Conservation (phyloP, 2,888 invertebrate species). For the Cyclophora punctaria region DNA sequence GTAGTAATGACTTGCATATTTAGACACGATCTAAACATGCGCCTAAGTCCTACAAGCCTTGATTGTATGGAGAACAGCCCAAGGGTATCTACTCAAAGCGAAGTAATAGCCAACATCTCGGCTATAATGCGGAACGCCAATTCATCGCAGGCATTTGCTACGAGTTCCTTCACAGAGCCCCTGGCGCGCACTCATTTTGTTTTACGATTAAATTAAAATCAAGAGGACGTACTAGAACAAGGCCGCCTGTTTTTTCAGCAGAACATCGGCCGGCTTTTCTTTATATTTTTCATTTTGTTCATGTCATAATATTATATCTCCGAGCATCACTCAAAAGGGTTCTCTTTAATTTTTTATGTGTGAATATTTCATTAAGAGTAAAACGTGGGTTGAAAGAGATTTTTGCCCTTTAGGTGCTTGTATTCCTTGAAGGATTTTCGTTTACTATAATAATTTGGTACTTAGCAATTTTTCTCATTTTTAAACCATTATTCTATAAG, state of each 20-base stretch:
- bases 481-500: too few relatives aligned
- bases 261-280: not conserved
- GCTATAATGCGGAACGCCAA: too few relatives aligned
- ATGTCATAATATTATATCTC: slow-evolving; percentile 1
- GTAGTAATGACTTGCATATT: too few relatives aligned
- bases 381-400: too few relatives aligned
- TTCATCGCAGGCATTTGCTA: slow-evolving; percentile 14
- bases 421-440: too few relatives aligned
- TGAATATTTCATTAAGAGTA: too few relatives aligned
- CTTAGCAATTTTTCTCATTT: too few relatives aligned
- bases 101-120: not conserved
- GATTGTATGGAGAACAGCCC: slow-evolving; percentile 6
- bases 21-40: too few relatives aligned
- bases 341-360: not conserved
- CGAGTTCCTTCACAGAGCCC: slow-evolving; percentile 24
- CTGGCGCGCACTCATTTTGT: slow-evolving; percentile 21
- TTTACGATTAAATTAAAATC: slow-evolving; percentile 40
- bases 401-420: too few relatives aligned
- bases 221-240: slow-evolving; percentile 11
- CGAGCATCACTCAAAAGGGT: not conserved
- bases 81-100: not conserved
- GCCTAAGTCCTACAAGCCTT: slow-evolving; percentile 2
- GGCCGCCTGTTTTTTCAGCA: slow-evolving; percentile 4
- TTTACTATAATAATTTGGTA: too few relatives aligned
- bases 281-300: slow-evolving; percentile 20